Evolutionary conservation across 1,140 invertebrate species (phyloP).

Genomic region (Bombus pascuorum): DNA sequence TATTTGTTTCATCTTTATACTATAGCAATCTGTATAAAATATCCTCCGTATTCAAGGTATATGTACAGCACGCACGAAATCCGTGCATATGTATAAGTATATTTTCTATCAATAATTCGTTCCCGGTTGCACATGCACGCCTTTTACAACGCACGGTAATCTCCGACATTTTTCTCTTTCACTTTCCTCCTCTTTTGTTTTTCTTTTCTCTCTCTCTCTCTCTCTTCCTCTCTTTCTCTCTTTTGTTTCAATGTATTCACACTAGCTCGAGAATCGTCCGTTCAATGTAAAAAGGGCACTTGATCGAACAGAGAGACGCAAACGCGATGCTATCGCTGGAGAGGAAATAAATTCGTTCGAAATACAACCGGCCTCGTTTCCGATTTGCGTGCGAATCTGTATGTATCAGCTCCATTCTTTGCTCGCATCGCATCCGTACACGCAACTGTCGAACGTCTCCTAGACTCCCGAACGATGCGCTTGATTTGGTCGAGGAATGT

Average conservation of each 20-base stretch:
- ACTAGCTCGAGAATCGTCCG: slow-evolving; percentile 48
- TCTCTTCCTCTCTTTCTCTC: background rate
- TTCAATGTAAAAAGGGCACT: slow-evolving; percentile 80
- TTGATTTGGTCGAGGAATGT: background rate
- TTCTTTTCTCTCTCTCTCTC: background rate
- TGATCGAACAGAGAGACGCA: slow-evolving; percentile 77
- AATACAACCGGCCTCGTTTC: slow-evolving; percentile 37
- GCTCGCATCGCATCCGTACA: background rate
- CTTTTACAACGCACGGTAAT: slow-evolving; percentile 41
- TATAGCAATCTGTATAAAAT: slow-evolving; percentile 81
- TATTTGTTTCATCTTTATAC: slow-evolving; percentile 45
- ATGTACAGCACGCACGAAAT: slow-evolving; percentile 62
- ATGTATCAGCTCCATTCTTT: background rate
- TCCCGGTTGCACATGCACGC: slow-evolving; percentile 12
- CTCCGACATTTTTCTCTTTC: background rate
- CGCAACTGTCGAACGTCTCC: slow-evolving; percentile 7
- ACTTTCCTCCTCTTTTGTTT: background rate
- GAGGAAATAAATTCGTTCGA: slow-evolving; percentile 45
- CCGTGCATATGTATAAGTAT: slow-evolving; percentile 62
- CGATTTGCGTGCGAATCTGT: background rate
- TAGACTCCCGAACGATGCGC: background rate
- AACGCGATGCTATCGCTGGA: slow-evolving; percentile 44
- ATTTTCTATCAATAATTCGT: slow-evolving; percentile 50
- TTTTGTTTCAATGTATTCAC: slow-evolving; percentile 48
- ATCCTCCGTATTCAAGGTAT: slow-evolving; percentile 66